Base-by-base conservation (phyloP, 2,888 invertebrate species). In the Brenthis hecate region DNA sequence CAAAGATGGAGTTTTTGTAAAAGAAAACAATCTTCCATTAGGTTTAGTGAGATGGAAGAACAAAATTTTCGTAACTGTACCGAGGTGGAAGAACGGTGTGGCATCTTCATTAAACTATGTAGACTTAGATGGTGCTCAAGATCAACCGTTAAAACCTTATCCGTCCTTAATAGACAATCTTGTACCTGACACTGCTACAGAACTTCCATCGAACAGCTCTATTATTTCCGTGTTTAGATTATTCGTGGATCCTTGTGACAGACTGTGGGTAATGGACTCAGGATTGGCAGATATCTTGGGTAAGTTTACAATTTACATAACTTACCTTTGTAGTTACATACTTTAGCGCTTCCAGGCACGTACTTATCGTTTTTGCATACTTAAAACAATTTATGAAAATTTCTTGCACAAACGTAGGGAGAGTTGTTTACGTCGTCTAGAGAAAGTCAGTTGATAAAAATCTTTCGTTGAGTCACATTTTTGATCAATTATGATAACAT, bases 231-330 rank as follows among this genome's bases (percentile, higher is more conserved):
- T 96, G 5, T 96, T 96, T 85, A 94, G 97, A 71, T 90, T 96
- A 28, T 94, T 93, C 73, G 95, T 96, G 0, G 97, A 97, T 81
- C 92, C 93, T 6, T 97, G 97, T 78, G 96, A 96, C 82, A 94
- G 97, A 56, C 93, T 97, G 11, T 97, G 97, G 97, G 95, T 96
- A 6, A 94, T 97, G 86, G 97, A 97, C 81, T 95, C 96, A 0
- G 97, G 97, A 65, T 85, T 96, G 51, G 95, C 95, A 55, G 96
- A 97, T 81, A 96, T 97, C 85, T 87, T 95, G 63, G 96, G 96
- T 81, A 87, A 93, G 66, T 56, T 55, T 28, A 55, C 32, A 93
- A 64, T 56, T 55, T 28, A 55, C 32, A 13, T 65, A 56, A 43
- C 14, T 16, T 50, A 56, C 11, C 5, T 19, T 28, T 28, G 36